These are phyloP conservation scores for Sitobion miscanthi DNA, from an alignment of 1,140 invertebrate species.

Conservation along the genomic window DNA sequence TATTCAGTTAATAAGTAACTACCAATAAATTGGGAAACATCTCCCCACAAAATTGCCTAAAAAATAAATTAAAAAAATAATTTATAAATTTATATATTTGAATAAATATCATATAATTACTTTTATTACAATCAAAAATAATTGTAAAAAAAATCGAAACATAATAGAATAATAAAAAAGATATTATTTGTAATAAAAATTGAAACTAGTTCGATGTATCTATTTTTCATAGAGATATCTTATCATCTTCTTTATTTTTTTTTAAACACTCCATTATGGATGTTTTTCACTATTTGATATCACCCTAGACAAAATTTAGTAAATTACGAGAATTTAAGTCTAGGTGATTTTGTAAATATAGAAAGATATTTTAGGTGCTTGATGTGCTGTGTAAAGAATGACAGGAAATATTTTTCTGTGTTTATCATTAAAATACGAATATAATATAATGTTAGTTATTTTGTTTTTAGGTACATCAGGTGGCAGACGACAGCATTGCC, in stretches of 20 bases:
- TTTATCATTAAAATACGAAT: background rate
- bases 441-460: background rate
- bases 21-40: too few relatives aligned
- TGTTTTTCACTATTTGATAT: background rate
- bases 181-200: background rate
- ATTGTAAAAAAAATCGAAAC: background rate
- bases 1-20: background rate
- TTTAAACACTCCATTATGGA: too few relatives aligned
- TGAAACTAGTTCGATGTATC: background rate
- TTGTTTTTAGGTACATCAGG: slow-evolving; percentile 22
- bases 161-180: background rate
- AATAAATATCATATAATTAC: background rate
- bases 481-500: slow-evolving; percentile 15
- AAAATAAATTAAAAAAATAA: background rate
- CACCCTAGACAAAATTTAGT: background rate
- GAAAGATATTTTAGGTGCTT: background rate
- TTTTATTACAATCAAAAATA: too few relatives aligned
- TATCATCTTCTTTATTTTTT: background rate
- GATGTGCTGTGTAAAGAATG: too few relatives aligned
- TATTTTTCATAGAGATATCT: background rate
- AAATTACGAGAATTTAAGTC: background rate
- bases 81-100: too few relatives aligned
- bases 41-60: background rate
- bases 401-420: too few relatives aligned
- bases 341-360: background rate